These are phyloP conservation scores for Notodonta ziczac DNA, from an alignment of 2,888 invertebrate species.

Conservation along the genomic window DNA sequence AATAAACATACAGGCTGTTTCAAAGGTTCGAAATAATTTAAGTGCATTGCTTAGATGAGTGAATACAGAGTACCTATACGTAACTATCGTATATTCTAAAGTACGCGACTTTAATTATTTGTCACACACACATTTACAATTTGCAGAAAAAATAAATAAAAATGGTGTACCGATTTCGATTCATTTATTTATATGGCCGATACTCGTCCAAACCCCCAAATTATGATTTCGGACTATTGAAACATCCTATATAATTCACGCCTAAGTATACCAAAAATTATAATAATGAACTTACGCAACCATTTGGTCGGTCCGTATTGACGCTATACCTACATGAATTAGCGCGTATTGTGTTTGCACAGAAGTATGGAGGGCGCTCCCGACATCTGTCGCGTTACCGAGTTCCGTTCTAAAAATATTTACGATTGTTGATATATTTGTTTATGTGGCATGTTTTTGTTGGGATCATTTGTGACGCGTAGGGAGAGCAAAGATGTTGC, in stretches of 20 bases:
- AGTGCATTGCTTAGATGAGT: no score
- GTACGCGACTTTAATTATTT: no score
- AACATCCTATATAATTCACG: not conserved
- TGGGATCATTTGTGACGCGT: slow-evolving; percentile 7
- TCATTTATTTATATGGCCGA: no score
- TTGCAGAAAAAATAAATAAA: no score
- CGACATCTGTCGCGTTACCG: slow-evolving; percentile 71
- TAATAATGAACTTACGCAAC: slow-evolving; percentile 66
- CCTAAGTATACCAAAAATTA: slow-evolving; percentile 34
- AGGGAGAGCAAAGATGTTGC: not conserved
- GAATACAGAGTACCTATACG: no score
- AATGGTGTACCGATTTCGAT: no score
- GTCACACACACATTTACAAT: no score
- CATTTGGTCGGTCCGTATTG: slow-evolving; percentile 68
- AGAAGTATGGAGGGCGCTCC: slow-evolving; percentile 49
- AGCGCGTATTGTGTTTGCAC: slow-evolving; percentile 71
- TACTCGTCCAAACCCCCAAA: no score
- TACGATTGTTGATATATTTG: slow-evolving; percentile 44
- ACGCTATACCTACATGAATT: slow-evolving; percentile 61
- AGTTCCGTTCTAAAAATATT: slow-evolving; percentile 50
- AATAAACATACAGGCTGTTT: no score
- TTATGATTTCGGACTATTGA: no score
- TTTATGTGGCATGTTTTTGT: slow-evolving; percentile 39
- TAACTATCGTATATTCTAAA: no score
- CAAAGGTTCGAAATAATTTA: no score